Conservation (phyloP, 2,797 vertebrate genomes). For the Gallirallus australis region DNA sequence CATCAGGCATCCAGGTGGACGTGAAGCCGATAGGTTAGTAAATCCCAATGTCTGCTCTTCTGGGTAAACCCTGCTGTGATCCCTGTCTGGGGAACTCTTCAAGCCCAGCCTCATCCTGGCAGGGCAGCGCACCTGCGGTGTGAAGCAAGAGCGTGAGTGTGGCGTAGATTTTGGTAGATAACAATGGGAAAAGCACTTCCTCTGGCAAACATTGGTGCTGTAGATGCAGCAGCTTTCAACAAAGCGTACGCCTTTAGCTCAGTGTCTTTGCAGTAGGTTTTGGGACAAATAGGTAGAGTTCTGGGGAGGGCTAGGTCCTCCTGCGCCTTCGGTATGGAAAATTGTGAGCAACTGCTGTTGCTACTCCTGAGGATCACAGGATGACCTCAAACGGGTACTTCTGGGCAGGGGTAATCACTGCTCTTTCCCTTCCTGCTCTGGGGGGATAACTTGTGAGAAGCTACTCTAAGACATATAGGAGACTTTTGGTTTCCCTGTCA, state of each 20-base stretch:
- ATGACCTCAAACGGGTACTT: neutral
- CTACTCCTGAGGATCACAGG: neutral
- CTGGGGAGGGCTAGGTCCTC: neutral
- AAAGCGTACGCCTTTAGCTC: neutral
- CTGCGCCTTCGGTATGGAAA: neutral
- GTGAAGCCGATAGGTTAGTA: constrained; percentile 68
- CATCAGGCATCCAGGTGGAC: neutral
- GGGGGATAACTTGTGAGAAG: neutral
- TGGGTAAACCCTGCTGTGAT: neutral
- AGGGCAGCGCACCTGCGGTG: neutral
- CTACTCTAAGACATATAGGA: neutral
- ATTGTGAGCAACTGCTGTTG: neutral
- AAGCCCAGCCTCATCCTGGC: neutral
- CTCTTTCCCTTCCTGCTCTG: neutral
- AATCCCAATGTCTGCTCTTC: neutral
- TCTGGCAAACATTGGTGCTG: neutral
- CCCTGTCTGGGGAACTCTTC: neutral
- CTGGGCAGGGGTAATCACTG: neutral
- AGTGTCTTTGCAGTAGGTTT: neutral
- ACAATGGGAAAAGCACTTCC: neutral
- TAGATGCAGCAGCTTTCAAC: neutral
- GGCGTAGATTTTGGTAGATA: neutral
- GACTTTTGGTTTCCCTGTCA: neutral
- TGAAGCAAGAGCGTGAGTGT: neutral
- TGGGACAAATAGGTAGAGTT: neutral